Percentiles rank a stretch among this genome's conserved stretches.
Evolutionary conservation across 2,113 vertebrate species (phyloP).

Genomic region (Xiphophorus couchianus): DNA sequence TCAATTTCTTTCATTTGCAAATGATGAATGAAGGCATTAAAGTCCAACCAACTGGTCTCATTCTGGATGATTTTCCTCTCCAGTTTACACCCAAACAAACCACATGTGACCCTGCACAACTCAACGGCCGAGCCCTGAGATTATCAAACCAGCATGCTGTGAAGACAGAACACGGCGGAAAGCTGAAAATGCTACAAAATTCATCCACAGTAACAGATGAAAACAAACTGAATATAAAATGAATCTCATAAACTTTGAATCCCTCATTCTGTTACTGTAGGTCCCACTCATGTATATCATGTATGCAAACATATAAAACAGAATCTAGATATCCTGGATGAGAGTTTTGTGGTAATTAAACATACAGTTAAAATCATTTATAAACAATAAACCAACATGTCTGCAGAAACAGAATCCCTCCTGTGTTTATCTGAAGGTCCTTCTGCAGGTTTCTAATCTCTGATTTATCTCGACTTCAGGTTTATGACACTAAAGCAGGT

Average conservation of each 20-base stretch:
- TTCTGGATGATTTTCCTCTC: not conserved
- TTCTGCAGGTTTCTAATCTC: not conserved
- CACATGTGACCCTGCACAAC: conserved; percentile 24
- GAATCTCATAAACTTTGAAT: conserved; percentile 12
- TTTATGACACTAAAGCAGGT: conserved; percentile 18
- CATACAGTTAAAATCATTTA: conserved; percentile 27
- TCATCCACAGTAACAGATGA: not conserved
- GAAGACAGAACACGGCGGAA: conserved; percentile 28
- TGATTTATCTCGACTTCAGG: not conserved
- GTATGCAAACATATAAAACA: conserved; percentile 53
- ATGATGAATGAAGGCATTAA: conserved; percentile 34
- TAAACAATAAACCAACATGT: conserved; percentile 21
- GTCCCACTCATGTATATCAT: conserved; percentile 10
- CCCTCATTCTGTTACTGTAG: conserved; percentile 6
- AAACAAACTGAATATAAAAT: conserved; percentile 15
- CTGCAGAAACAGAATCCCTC: conserved; percentile 12
- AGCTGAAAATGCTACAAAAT: conserved; percentile 41
- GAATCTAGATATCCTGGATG: conserved; percentile 32
- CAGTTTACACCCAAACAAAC: not conserved
- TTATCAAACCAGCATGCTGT: conserved; percentile 36
- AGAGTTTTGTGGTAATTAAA: conserved; percentile 26
- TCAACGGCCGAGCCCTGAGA: conserved; percentile 56
- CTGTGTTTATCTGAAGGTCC: not conserved
- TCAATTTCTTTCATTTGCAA: conserved; percentile 32
- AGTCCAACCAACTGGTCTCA: conserved; percentile 30